Conservation (phyloP, 2,797 vertebrate species). For the Anguilla marmorata region DNA sequence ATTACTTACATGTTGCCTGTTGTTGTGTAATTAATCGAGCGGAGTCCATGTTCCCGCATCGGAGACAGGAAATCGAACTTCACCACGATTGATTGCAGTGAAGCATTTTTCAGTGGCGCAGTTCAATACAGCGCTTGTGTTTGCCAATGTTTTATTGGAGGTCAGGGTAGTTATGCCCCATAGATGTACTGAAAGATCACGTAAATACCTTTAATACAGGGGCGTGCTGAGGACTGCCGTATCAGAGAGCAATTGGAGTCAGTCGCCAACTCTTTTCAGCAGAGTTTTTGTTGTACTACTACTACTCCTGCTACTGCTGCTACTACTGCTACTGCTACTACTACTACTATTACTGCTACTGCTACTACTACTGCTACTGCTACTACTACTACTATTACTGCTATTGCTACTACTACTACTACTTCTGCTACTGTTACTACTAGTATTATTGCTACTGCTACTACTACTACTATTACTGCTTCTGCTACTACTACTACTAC, state of each 20-base stretch:
- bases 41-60: slow-evolving; percentile 37
- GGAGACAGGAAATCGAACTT: slow-evolving; percentile 59
- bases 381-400: too few species aligned
- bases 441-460: too few species aligned
- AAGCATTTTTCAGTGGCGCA: slow-evolving; percentile 58
- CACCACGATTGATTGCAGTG: slow-evolving; percentile 59
- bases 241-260: neutral
- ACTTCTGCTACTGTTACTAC: too few species aligned
- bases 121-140: slow-evolving; percentile 49
- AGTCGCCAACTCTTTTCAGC: neutral
- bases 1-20: slow-evolving; percentile 37
- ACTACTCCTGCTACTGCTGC: neutral
- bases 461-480: too few species aligned
- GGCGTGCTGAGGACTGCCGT: neutral
- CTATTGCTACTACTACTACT: too few species aligned
- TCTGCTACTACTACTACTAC: too few species aligned
- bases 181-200: slow-evolving; percentile 4
- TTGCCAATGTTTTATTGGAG: neutral
- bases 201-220: neutral
- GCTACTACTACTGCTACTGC: too few species aligned
- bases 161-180: slow-evolving; percentile 8
- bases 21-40: slow-evolving; percentile 63
- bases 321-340: too few species aligned
- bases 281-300: neutral
- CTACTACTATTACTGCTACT: too few species aligned